Evolutionary conservation across 2,113 vertebrate species (phyloP), one percentile per base, ranked within the genome.

Genomic region (Genyomyrus donnyi): DNA sequence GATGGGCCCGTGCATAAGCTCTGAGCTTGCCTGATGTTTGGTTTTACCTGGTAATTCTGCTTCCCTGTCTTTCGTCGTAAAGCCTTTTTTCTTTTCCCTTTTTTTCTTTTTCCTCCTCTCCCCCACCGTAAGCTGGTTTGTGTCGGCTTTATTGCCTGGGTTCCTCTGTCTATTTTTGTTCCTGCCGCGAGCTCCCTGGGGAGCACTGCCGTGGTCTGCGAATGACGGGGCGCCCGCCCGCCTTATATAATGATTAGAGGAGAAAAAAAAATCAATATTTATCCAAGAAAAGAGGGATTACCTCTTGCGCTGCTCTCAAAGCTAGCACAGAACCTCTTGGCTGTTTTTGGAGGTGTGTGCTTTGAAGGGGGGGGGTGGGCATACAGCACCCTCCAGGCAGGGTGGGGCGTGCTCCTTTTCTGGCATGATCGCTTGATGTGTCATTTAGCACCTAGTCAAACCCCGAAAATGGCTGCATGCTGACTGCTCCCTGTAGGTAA

Each of bases 141-240:
- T 56, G 45, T 90, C 85, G 35, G 56, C 24, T 66, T 66, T 86
- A 70, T 70, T 49, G 11, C 84, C 39, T 48, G 42, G 35, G 7
- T 85, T 85, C 35, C 39, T 56, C 24, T 77, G 77, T 89, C 80
- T 90, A 74, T 90, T 90, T 90, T 49, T 58, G 83, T 90, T 85
- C 83, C 80, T 90, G 83, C 85, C 45, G 80, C 58, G 80, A 45
- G 58, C 31, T 86, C 85, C 85, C 85, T 6, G 9, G 48, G 89
- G 89, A 87, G 7, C 5, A 11, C 35, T 52, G 62, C 83, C 17
- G 19, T 45, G 48, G 53, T 53, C 42, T 35, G 17, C n/a, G 56
- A 58, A 87, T 74, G 85, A 77, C 42, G 58, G 35, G 58, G 50
- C 19, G 39, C n/a, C 83, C 45, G 53, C 27, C 62, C 62, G 89